Evolutionary conservation across 2,888 invertebrate species (phyloP), one percentile per base, ranked within the genome.

Genomic region (Tetheella fluctuosa): DNA sequence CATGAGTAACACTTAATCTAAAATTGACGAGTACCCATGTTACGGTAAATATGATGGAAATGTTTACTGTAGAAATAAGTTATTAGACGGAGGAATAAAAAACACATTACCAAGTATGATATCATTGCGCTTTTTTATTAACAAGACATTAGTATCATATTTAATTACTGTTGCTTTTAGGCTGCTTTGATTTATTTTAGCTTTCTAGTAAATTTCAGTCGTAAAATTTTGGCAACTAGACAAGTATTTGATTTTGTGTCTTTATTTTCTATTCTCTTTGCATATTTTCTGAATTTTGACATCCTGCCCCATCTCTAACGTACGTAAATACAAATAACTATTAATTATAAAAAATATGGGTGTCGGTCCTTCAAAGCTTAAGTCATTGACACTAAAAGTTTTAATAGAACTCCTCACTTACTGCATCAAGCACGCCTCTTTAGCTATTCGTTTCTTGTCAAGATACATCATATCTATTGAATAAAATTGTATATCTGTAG

Each of bases 391-490:
- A 71, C 77, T 67, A 60, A 62, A 69, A 70, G 64, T 70, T 69
- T 48, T 52, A 23, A 73, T 71, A 72, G 69, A 71, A 74, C 64
- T 63, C 69, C 73, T 70, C 68, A 65, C 65, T 60, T 63, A 64
- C 17, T 42, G 68, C 64, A 53, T 58, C 39, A 20, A 63, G 66
- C 63, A 65, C 67, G 62, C 63, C 69, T 62, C 64, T 65, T 63
- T 68, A 70, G 67, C 73, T 69, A 67, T 70, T 61, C 70, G 72
- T 68, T 64, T 70, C 67, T 64, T 71, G 77, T 72, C 73, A 73
- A 74, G 68, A 70, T 70, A 68, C 76, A 72, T 79, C 71, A 76
- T 74, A 70, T 73, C 77, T 73, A 77, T 83, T 79, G 76, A 76
- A 77, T 74, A 74, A 77, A 74, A 64, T 68, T 68, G 63, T 73